Base-by-base conservation (phyloP, 2,113 vertebrate species). In the Cyprinodon brontotheroides region DNA sequence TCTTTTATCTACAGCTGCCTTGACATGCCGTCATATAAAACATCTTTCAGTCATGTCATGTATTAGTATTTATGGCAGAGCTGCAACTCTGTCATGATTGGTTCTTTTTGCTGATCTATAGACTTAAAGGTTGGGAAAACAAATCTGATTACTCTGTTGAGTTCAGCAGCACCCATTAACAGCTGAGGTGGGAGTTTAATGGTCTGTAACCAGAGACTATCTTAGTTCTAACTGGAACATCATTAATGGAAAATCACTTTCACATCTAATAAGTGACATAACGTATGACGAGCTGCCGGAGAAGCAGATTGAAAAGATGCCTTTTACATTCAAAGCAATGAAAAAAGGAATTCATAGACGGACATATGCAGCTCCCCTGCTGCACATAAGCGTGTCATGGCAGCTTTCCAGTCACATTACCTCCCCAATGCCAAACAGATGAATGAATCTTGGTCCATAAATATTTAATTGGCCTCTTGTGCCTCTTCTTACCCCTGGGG, bases 401-500 rank as follows among this genome's bases (percentile, higher is more conserved):
- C 84, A 83, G 57, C 78, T 88, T 88, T 91, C 76, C 78, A 80
- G 89, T 91, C 90, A 89, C 70, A 70, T 81, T 62, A 48, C 83
- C 74, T 70, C 73, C 69, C 83, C 65, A 43, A 74, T 81, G 83
- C 78, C 68, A 78, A 88, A 84, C 86, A 90, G 87, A 84, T 82
- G 65, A 86, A 87, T 86, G 82, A 77, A 91, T 87, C 85, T 86
- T 89, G 89, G 89, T 87, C 87, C 86, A 90, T 89, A 88, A 90
- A 91, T 90, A 90, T 92, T 92, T 89, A 89, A 93, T 91, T 90
- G 82, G 60, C 50, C 61, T 60, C 72, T 60, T n/a, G 38, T 78
- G 61, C 71, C 78, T 79, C 79, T 14, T 37, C 13, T 47, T 22
- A 45, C 47, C 68, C 68, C 14, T 73, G 3, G 37, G 78, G 86